Evolutionary conservation across 2,113 vertebrate species (phyloP).

Genomic region (Tyrannus savana): DNA sequence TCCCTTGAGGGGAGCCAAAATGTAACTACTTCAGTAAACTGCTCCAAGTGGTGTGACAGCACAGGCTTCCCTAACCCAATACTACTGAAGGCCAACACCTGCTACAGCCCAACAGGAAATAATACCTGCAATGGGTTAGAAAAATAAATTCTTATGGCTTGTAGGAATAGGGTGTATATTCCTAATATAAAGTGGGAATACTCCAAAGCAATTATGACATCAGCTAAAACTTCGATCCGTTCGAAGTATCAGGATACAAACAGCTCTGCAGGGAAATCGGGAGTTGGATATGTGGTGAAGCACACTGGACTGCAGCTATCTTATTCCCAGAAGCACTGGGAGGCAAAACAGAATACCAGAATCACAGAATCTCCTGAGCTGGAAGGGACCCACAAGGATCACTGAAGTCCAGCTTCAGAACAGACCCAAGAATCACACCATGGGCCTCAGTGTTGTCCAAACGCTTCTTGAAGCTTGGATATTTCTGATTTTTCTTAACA

Average conservation of each 20-base stretch:
- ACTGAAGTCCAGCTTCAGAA: neutral
- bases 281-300: neutral
- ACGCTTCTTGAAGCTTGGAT: rapidly evolving
- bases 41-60: neutral
- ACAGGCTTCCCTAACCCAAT: neutral
- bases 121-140: neutral
- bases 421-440: neutral
- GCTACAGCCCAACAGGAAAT: neutral
- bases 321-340: neutral
- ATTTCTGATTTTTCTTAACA: neutral
- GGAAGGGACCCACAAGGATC: neutral
- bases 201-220: neutral
- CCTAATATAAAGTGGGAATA: neutral
- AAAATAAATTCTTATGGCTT: neutral
- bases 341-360: neutral
- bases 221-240: neutral
- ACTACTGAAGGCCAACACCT: neutral
- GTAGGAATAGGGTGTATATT: neutral
- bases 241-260: neutral
- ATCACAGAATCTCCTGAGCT: neutral
- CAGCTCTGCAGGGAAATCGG: neutral
- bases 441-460: neutral
- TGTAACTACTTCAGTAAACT: neutral
- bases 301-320: neutral
- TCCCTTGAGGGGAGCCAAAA: neutral